phyloP scores from a whole-genome alignment of 2,113 vertebrate genomes.

The Alligator mississippiensis region DNA sequence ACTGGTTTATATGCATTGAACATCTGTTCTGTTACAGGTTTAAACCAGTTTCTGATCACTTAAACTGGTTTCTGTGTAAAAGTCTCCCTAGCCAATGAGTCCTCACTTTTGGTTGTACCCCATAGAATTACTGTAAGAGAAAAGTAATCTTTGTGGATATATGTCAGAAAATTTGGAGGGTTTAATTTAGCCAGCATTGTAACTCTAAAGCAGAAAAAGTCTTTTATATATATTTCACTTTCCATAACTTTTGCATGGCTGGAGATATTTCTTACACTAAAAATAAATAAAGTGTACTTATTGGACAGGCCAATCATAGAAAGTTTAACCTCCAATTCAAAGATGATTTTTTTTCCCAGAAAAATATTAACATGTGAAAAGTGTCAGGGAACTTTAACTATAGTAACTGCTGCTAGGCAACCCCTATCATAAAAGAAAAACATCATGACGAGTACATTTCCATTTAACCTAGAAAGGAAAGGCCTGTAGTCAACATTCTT shows the following conservation, averaged over 20 bases:
- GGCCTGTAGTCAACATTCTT: background rate
- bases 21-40: no score
- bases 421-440: background rate
- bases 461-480: background rate
- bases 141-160: no score
- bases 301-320: background rate
- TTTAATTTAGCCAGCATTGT: background rate
- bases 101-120: no score
- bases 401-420: background rate
- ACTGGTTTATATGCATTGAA: no score
- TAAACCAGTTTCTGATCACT: no score
- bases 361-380: background rate
- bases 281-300: background rate
- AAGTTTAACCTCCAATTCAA: background rate
- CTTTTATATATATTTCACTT: background rate
- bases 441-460: background rate
- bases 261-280: background rate
- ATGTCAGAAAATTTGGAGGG: background rate
- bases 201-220: background rate
- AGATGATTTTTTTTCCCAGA: rapidly evolving
- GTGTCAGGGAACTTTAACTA: background rate
- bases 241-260: background rate
- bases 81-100: no score
- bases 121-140: no score
- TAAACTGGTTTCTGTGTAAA: no score